phyloP scores from a whole-genome alignment of 2,797 vertebrate genomes.

The Valencia hispanica region DNA sequence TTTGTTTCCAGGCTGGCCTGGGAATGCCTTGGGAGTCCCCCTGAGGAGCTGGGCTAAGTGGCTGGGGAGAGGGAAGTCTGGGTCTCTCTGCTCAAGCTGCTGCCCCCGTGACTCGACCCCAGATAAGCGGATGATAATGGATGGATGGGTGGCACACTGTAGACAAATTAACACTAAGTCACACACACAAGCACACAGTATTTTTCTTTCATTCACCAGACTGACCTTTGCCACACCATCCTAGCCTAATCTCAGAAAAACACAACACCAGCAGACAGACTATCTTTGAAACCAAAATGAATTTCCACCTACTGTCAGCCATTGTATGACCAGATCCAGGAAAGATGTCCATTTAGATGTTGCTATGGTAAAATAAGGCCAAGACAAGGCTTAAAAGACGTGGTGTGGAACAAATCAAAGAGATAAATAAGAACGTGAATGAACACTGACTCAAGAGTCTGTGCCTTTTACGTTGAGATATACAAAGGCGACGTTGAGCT shows the following conservation, averaged over 20 bases:
- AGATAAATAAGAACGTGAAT: constrained; percentile 37
- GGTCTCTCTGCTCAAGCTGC: no score
- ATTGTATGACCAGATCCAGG: constrained; percentile 17
- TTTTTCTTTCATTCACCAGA: not conserved
- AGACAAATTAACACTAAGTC: no score
- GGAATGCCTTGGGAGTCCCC: no score
- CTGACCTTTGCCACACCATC: constrained; percentile 11
- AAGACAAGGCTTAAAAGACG: constrained; percentile 39
- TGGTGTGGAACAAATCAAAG: constrained; percentile 25
- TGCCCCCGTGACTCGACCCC: no score
- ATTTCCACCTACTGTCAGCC: constrained; percentile 48
- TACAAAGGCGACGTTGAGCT: constrained; percentile 23
- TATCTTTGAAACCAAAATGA: constrained; percentile 39
- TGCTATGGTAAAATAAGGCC: constrained; percentile 57
- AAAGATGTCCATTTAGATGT: constrained; percentile 39
- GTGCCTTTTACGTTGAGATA: constrained; percentile 17
- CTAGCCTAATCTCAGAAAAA: constrained; percentile 56
- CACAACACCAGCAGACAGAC: constrained; percentile 56
- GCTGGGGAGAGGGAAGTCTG: no score
- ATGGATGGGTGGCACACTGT: no score
- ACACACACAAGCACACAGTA: not conserved
- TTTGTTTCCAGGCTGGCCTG: no score
- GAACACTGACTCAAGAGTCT: constrained; percentile 32
- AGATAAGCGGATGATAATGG: no score
- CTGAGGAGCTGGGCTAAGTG: no score